Conservation (phyloP, 2,113 vertebrate species). For the Gulo gulo region DNA sequence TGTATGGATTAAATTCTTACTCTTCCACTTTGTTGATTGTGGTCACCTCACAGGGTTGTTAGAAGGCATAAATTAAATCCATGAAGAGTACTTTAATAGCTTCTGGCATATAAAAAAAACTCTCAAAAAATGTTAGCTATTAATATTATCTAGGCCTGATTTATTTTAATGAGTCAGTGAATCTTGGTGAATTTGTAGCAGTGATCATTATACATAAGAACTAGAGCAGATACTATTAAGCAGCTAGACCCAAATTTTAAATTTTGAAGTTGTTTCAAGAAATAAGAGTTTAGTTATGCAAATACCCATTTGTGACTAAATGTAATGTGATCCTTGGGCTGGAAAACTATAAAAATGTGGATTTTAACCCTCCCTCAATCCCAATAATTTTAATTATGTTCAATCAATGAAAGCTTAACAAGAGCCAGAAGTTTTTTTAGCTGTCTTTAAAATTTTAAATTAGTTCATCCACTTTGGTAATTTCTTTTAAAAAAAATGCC, state of each 20-base stretch:
- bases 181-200: background rate
- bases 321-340: background rate
- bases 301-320: background rate
- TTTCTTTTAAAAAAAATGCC: slow-evolving; percentile 1
- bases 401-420: background rate
- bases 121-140: background rate
- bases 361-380: background rate
- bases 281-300: background rate
- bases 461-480: background rate
- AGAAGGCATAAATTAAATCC: background rate
- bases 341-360: background rate
- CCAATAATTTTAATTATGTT: background rate
- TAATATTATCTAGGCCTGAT: background rate
- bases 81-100: background rate
- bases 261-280: background rate
- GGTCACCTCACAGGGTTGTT: background rate
- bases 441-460: background rate
- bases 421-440: background rate
- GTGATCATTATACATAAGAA: background rate
- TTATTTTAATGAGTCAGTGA: background rate
- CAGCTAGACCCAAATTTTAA: background rate
- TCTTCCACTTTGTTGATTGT: background rate
- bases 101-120: background rate
- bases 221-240: background rate
- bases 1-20: background rate